Evolutionary conservation across 2,113 vertebrate species (phyloP), one percentile per base, ranked within the genome.

Genomic region (Oxyruncus cristatus): DNA sequence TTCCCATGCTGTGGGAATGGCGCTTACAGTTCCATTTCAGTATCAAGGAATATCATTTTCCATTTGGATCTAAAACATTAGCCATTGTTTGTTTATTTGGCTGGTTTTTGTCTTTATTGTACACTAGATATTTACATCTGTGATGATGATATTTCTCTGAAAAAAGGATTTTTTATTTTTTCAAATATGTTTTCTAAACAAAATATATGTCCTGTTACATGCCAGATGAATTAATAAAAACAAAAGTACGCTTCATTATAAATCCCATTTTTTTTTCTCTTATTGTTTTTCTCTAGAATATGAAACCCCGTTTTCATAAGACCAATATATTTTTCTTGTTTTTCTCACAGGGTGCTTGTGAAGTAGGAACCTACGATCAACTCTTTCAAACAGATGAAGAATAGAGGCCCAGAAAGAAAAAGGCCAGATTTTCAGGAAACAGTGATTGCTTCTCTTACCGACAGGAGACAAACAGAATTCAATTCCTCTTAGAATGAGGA

Each of bases 401-500:
- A 71, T 5, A 67, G 4, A 65, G 9, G 6, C 12, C 27, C 6
- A 68, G 22, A 87, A 75, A 42, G 17, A 76, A 83, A 88, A 83
- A 81, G 4, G 1, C 6, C 50, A 61, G 35, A 55, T 39, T 39
- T 63, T 76, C 58, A 90, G 42, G 70, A 77, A 93, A 82, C 17
- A 82, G 17, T 3, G 24, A 27, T 41, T 65, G 18, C 12, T 5
- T 16, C 18, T 83, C 35, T 76, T 52, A 79, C 30, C 5, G 63
- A 17, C 2, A 59, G 10, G 17, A 68, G 19, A 22, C 15, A 88
- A 88, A 30, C 0, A 4, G 12, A 81, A 20, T 0, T 0, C 13
- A 66, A 8, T 78, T n/a, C 4, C 12, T 52, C 41, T 77, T 75
- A 47, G 33, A 75, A 84, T 32, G 7, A 74, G 12, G 9, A 49